These are phyloP conservation scores for Gadus chalcogrammus DNA, from an alignment of 2,113 vertebrate species.

Conservation along the genomic window DNA sequence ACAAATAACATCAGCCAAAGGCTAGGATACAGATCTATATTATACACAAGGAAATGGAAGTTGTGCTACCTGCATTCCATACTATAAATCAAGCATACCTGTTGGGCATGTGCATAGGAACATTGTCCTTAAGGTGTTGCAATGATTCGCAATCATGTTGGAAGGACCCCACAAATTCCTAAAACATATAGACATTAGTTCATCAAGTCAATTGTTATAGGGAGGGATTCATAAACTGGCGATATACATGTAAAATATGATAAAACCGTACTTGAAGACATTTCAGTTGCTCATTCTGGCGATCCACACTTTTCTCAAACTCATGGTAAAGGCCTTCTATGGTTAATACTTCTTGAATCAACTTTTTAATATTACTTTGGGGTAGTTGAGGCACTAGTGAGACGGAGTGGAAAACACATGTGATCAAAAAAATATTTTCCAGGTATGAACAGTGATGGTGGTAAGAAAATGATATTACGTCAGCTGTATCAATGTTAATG, in stretches of 20 bases:
- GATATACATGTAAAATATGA: neutral
- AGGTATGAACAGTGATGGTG: neutral
- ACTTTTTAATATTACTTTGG: slow-evolving; percentile 59
- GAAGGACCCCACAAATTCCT: slow-evolving; percentile 60
- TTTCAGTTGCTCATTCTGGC: slow-evolving; percentile 58
- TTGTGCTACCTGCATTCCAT: neutral
- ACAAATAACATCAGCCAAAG: neutral
- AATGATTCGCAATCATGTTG: slow-evolving; percentile 47
- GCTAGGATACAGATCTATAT: too few relatives aligned
- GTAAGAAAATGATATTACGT: too few relatives aligned
- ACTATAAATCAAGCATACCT: slow-evolving; percentile 23
- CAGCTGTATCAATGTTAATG: too few relatives aligned
- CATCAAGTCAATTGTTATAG: too few relatives aligned
- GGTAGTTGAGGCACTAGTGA: slow-evolving; percentile 53
- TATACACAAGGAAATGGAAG: neutral
- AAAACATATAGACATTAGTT: slow-evolving; percentile 18
- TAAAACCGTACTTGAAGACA: slow-evolving; percentile 59
- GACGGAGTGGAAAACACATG: neutral
- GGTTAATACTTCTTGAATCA: slow-evolving; percentile 56
- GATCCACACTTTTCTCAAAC: slow-evolving; percentile 57
- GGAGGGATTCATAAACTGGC: too few relatives aligned
- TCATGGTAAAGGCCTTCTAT: slow-evolving; percentile 60
- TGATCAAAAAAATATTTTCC: neutral
- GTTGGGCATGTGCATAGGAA: slow-evolving; percentile 65
- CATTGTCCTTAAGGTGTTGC: slow-evolving; percentile 64